phyloP scores from a whole-genome alignment of 1,140 invertebrate genomes.

The Drosophila baimaii region DNA sequence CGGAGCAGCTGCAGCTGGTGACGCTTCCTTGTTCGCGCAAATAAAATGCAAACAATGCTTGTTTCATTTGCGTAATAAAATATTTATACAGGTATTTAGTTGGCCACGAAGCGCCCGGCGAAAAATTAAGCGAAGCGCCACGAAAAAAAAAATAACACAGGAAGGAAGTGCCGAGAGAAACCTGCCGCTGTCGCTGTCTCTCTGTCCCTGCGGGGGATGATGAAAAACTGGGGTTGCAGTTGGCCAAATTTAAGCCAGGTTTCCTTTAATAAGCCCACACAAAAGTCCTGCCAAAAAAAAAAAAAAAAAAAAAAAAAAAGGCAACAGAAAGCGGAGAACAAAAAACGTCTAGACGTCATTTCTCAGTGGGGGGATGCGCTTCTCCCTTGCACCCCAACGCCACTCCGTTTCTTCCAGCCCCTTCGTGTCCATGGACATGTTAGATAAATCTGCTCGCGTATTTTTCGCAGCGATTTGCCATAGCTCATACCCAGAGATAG shows the following conservation, averaged over 20 bases:
- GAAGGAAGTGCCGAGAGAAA: constrained; percentile 17
- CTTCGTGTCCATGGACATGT: constrained; percentile 13
- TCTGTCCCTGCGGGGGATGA: neutral
- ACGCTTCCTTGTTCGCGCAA: constrained; percentile 49
- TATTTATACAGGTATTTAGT: constrained; percentile 82
- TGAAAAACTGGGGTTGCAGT: neutral
- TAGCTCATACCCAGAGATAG: constrained; percentile 42
- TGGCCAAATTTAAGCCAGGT: constrained; percentile 27
- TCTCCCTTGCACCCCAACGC: neutral
- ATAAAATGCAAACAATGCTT: constrained; percentile 81
- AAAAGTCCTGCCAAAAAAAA: neutral
- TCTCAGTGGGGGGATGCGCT: constrained; percentile 42
- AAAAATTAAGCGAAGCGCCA: constrained; percentile 46
- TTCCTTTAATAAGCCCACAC: constrained; percentile 23
- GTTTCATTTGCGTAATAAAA: constrained; percentile 82
- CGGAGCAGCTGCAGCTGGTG: constrained; percentile 16
- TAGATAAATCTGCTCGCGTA: constrained; percentile 65
- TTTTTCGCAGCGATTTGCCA: constrained; percentile 55
- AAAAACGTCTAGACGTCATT: constrained; percentile 76
- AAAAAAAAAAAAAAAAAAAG: neutral
- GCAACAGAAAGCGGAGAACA: constrained; percentile 13
- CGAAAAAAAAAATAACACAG: constrained; percentile 10
- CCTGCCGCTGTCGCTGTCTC: neutral
- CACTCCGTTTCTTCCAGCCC: constrained; percentile 6
- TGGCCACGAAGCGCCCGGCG: constrained; percentile 51